A percentile compares a stretch with the other conserved stretches of the same genome.
Evolutionary conservation across 2,888 invertebrate genomes (phyloP).

Genomic region (Papilio gigon): DNA sequence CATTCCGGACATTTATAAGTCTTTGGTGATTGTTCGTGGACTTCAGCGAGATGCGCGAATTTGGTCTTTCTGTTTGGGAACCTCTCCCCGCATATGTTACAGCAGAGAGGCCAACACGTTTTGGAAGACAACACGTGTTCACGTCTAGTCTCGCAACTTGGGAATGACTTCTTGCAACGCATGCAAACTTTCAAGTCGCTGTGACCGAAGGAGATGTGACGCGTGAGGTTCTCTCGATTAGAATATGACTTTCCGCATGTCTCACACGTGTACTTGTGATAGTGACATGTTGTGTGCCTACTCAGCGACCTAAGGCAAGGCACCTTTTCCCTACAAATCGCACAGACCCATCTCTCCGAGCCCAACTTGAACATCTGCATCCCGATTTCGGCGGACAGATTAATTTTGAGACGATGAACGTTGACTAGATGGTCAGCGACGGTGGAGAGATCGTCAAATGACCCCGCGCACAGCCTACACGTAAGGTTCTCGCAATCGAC

Average conservation of each 20-base stretch:
- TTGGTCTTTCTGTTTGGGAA: constrained; percentile 57
- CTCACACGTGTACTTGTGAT: constrained; percentile 62
- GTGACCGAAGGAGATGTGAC: constrained; percentile 51
- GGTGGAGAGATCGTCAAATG: constrained; percentile 49
- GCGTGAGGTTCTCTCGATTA: constrained; percentile 54
- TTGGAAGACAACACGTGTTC: constrained; percentile 55
- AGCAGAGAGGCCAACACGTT: constrained; percentile 60
- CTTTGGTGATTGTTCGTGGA: constrained; percentile 50
- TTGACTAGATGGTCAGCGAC: constrained; percentile 55
- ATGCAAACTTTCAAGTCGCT: constrained; percentile 51
- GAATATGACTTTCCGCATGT: constrained; percentile 66
- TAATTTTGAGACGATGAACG: constrained; percentile 54
- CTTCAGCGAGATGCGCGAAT: constrained; percentile 55
- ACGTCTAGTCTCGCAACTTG: constrained; percentile 56
- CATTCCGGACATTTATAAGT: constrained; percentile 56
- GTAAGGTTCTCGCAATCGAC: constrained; percentile 63
- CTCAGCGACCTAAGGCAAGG: constrained; percentile 59
- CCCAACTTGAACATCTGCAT: constrained; percentile 62
- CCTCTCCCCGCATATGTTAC: constrained; percentile 59
- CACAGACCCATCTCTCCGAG: constrained; percentile 57
- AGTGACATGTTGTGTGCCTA: constrained; percentile 63
- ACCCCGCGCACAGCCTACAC: constrained; percentile 58
- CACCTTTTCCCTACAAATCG: constrained; percentile 55
- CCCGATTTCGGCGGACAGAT: constrained; percentile 56
- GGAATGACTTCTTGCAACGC: constrained; percentile 57